Evolutionary conservation across 2,888 invertebrate species (phyloP).

Genomic region (Notodonta dromedarius): DNA sequence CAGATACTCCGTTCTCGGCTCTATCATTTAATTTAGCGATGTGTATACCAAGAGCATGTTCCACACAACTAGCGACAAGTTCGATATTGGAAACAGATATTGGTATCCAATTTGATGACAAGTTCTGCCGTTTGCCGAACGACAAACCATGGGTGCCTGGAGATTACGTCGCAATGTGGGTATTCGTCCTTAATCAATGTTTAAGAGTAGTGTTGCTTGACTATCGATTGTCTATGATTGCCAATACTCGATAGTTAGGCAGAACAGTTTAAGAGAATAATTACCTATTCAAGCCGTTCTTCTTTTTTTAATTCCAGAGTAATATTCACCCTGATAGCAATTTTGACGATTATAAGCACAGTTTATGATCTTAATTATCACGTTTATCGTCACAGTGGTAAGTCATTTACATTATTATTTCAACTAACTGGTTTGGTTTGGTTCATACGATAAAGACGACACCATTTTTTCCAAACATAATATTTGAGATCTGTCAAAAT

Average conservation of each 20-base stretch:
- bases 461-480: no score
- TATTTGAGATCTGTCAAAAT: no score
- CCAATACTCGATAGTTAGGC: no score
- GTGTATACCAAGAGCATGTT: conserved; percentile 67
- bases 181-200: conserved; percentile 26
- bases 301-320: conserved; percentile 38
- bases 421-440: no score
- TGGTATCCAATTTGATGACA: conserved; percentile 50
- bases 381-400: conserved; percentile 37
- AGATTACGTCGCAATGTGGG: conserved; percentile 71
- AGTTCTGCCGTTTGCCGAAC: conserved; percentile 61
- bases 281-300: no score
- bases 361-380: conserved; percentile 45
- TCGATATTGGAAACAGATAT: conserved; percentile 42
- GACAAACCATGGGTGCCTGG: conserved; percentile 69
- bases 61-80: conserved; percentile 52
- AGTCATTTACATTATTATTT: conserved; percentile 13
- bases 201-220: no score
- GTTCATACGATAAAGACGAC: no score
- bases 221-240: no score
- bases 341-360: conserved; percentile 57
- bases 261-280: no score
- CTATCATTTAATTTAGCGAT: conserved; percentile 47
- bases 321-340: conserved; percentile 45
- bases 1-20: conserved; percentile 13